Evolutionary conservation across 2,888 invertebrate genomes (phyloP).

Genomic region (Lasioglossum calceatum): DNA sequence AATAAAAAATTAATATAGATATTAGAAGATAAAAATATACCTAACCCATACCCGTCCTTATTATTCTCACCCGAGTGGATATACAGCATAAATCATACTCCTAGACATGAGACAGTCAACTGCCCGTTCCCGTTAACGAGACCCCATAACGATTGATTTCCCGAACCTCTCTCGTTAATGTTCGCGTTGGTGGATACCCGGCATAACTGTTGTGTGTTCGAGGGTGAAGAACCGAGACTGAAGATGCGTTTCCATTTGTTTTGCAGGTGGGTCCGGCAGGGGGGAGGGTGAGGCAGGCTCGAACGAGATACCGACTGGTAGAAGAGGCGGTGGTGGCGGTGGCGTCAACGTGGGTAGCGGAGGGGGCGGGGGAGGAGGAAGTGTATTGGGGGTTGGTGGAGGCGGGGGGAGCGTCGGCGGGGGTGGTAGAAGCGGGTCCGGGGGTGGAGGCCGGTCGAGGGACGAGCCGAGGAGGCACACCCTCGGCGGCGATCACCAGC

Average conservation of each 20-base stretch:
- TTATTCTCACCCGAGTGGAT: background rate
- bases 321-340: slow-evolving; percentile 76
- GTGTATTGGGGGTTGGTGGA: slow-evolving; percentile 75
- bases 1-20: too few relatives aligned
- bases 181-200: background rate
- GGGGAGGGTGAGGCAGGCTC: slow-evolving; percentile 82
- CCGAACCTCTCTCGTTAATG: background rate
- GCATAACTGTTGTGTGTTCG: background rate
- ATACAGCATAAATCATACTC: background rate
- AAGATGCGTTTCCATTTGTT: slow-evolving; percentile 39
- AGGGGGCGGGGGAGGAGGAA: slow-evolving; percentile 70
- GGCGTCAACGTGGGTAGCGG: slow-evolving; percentile 72
- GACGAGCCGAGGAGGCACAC: slow-evolving; percentile 95
- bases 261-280: slow-evolving; percentile 81
- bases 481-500: slow-evolving; percentile 89
- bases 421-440: slow-evolving; percentile 73
- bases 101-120: background rate
- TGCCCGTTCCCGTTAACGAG: background rate
- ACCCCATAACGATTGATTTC: background rate
- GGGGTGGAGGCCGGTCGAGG: slow-evolving; percentile 83
- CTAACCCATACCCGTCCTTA: too few relatives aligned
- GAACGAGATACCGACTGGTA: slow-evolving; percentile 79
- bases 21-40: too few relatives aligned
- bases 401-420: slow-evolving; percentile 73
- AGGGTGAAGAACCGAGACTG: background rate